Percentiles rank a stretch among this genome's conserved stretches.
Evolutionary conservation across 2,797 vertebrate genomes (phyloP).

Genomic region (Sciurus vulgaris): DNA sequence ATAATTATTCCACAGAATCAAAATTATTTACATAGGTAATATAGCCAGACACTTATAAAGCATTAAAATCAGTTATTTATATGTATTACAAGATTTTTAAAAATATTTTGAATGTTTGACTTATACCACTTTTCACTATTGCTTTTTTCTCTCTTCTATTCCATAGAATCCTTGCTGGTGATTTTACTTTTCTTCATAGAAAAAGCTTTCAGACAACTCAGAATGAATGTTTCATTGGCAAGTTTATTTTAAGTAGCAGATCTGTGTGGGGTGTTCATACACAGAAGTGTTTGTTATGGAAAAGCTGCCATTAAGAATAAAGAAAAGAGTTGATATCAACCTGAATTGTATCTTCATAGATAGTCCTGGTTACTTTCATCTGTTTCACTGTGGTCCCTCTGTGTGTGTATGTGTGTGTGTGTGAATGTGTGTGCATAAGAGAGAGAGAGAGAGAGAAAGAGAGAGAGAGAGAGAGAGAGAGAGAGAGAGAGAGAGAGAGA

Average conservation of each 20-base stretch:
- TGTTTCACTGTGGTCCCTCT: too few relatives aligned
- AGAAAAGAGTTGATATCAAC: neutral
- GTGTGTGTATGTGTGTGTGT: neutral
- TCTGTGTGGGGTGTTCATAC: neutral
- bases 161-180: neutral
- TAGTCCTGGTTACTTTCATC: too few relatives aligned
- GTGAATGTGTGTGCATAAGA: neutral
- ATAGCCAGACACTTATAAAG: conserved; percentile 54
- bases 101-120: conserved; percentile 28
- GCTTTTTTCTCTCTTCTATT: neutral
- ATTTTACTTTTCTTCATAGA: neutral
- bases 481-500: too few relatives aligned
- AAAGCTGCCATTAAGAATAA: neutral
- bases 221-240: neutral
- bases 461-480: too few relatives aligned
- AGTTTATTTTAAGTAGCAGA: neutral
- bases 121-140: neutral
- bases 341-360: too few relatives aligned
- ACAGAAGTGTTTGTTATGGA: neutral
- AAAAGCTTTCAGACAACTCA: neutral
- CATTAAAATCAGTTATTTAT: conserved; percentile 60
- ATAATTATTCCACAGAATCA: conserved; percentile 79
- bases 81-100: conserved; percentile 35
- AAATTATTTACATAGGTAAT: conserved; percentile 75
- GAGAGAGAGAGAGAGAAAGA: too few relatives aligned